Conservation (phyloP, 2,888 invertebrate genomes). For the Xanthorhoe spadicearia region DNA sequence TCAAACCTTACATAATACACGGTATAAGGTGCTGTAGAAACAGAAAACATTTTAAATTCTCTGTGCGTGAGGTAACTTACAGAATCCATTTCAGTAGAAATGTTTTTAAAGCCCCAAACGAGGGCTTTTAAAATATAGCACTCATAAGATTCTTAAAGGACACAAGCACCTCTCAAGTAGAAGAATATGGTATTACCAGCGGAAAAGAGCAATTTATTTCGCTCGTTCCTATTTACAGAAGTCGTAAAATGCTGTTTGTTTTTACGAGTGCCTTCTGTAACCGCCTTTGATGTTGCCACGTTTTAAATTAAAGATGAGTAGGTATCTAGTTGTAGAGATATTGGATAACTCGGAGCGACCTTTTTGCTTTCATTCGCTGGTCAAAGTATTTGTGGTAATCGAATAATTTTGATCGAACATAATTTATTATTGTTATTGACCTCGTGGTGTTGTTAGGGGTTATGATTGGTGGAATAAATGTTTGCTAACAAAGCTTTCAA, state of each 20-base stretch:
- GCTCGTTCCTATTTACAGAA: slow-evolving; percentile 40
- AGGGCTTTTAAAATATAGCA: not conserved
- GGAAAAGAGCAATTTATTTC: slow-evolving; percentile 43
- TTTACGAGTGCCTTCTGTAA: slow-evolving; percentile 41
- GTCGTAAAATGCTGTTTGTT: slow-evolving; percentile 44
- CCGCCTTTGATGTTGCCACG: slow-evolving; percentile 42
- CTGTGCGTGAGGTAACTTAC: too few species aligned
- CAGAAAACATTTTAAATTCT: too few species aligned
- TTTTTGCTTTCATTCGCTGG: not conserved
- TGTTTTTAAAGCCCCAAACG: not conserved
- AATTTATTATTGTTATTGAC: not conserved
- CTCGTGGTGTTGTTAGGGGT: too few species aligned
- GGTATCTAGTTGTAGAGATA: not conserved
- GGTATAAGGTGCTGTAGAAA: too few species aligned
- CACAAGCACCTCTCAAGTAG: slow-evolving; percentile 25
- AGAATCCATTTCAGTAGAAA: not conserved
- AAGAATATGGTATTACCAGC: slow-evolving; percentile 34
- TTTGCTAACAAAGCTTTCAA: too few species aligned
- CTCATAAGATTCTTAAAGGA: slow-evolving; percentile 12
- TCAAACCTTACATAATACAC: too few species aligned
- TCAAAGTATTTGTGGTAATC: not conserved
- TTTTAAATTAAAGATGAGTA: slow-evolving; percentile 44
- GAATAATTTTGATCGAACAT: not conserved
- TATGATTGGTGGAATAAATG: too few species aligned
- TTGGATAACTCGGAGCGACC: slow-evolving; percentile 1